These are phyloP conservation scores for Psettodes erumei DNA, from an alignment of 2,113 vertebrate species.

Conservation along the genomic window DNA sequence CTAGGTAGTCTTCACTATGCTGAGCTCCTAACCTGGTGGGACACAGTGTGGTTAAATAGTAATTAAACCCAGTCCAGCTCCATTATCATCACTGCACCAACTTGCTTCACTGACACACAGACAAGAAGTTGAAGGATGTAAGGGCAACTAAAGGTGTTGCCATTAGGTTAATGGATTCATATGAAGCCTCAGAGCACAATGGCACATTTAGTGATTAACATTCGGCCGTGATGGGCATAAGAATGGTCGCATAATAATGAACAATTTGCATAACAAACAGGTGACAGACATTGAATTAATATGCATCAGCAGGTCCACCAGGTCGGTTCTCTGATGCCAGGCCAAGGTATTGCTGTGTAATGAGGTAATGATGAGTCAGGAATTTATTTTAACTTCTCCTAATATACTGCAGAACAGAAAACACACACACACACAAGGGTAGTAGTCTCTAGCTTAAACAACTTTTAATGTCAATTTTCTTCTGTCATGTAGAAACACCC, in stretches of 20 bases:
- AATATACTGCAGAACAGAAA: slow-evolving; percentile 14
- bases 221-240: slow-evolving; percentile 64
- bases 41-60: slow-evolving; percentile 67
- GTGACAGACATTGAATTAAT: slow-evolving; percentile 68
- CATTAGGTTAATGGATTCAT: slow-evolving; percentile 74
- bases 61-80: slow-evolving; percentile 71
- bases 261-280: slow-evolving; percentile 76
- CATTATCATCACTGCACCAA: slow-evolving; percentile 69
- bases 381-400: slow-evolving; percentile 37
- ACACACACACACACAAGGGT: background rate
- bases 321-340: slow-evolving; percentile 50
- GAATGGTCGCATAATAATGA: slow-evolving; percentile 63
- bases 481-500: background rate
- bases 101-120: slow-evolving; percentile 59
- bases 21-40: slow-evolving; percentile 65
- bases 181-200: slow-evolving; percentile 56
- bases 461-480: slow-evolving; percentile 5
- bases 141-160: slow-evolving; percentile 62
- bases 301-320: slow-evolving; percentile 63
- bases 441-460: background rate
- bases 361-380: slow-evolving; percentile 69
- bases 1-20: slow-evolving; percentile 58
- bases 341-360: slow-evolving; percentile 45
- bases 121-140: slow-evolving; percentile 67
- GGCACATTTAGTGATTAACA: slow-evolving; percentile 74